Evolutionary conservation across 2,888 invertebrate genomes (phyloP), one percentile per base, ranked within the genome.

Genomic region (Dione vanillae): DNA sequence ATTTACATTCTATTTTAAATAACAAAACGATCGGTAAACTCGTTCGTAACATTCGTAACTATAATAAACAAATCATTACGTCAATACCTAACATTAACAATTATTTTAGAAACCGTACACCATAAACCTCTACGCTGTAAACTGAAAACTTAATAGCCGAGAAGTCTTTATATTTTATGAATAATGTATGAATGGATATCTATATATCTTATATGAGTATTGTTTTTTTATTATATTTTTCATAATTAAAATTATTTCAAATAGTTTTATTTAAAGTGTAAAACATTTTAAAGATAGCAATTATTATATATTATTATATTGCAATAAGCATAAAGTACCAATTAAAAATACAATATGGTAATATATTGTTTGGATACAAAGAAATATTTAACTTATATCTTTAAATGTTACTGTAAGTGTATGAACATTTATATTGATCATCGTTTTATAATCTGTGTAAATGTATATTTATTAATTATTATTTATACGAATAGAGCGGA

Each of bases 71-170:
- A 51, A 49, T 40, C 49, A 19, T 64, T 64, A 51, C 64, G 64
- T 51, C 64, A 51, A 37, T 64, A 40, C 51, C 19, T 14, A 37
- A 49, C 49, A 49, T 49, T 51, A 19, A 51, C 64, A 64, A 64
- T 64, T 64, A 51, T 64, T 64, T 51, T 51, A 51, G 49, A 49
- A 64, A 49, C 64, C 37, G 51, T 64, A 64, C 37, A 35, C 64
- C 12, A 51, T 64, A 64, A 64, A 64, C 47, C 40, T 35, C 47
- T 64, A 49, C 40, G 64, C 19, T 64, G 37, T 51, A 51, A 64
- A 64, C 49, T 64, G 49, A 12, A 64, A 64, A 51, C 19, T 49
- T 64, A 51, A 64, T 49, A 49, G 14, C 19, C 37, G 49, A 64
- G 19, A 14, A 64, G 37, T 40, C 12, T 14, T 49, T 49, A 40